Conservation (phyloP, 2,888 invertebrate genomes). For the Eurois occulta region DNA sequence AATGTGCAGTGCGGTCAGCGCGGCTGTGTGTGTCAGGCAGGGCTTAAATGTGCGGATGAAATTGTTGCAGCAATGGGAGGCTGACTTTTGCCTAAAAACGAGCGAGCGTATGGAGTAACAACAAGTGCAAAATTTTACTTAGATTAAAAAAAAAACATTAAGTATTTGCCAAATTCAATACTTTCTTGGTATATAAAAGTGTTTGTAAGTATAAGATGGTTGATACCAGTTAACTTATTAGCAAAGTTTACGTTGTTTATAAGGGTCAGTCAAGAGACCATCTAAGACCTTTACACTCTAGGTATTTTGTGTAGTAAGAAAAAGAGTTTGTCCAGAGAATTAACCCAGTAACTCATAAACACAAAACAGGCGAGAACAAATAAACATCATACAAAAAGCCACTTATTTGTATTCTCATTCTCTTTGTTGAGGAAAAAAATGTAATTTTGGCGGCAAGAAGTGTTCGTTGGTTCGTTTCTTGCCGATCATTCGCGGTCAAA, state of each 20-base stretch:
- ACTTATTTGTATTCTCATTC: slow-evolving; percentile 70
- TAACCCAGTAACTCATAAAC: slow-evolving; percentile 32
- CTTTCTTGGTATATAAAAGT: neutral
- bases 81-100: neutral
- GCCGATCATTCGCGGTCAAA: slow-evolving; percentile 69
- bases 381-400: slow-evolving; percentile 65
- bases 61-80: neutral
- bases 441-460: slow-evolving; percentile 67
- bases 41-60: slow-evolving; percentile 17
- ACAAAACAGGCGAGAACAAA: slow-evolving; percentile 58
- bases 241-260: neutral
- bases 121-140: neutral
- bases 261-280: too few species aligned
- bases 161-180: neutral
- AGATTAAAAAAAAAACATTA: neutral
- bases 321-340: slow-evolving; percentile 2
- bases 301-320: neutral
- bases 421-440: slow-evolving; percentile 65
- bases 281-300: too few species aligned
- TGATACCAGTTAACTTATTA: neutral
- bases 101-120: neutral
- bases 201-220: neutral
- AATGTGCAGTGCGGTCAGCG: slow-evolving; percentile 49
- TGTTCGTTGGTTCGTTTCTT: slow-evolving; percentile 63
- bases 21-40: slow-evolving; percentile 22